A percentile compares a stretch with the other conserved stretches of the same genome.
phyloP scores from a whole-genome alignment of 2,797 vertebrate genomes.

The Propithecus deckenii region DNA sequence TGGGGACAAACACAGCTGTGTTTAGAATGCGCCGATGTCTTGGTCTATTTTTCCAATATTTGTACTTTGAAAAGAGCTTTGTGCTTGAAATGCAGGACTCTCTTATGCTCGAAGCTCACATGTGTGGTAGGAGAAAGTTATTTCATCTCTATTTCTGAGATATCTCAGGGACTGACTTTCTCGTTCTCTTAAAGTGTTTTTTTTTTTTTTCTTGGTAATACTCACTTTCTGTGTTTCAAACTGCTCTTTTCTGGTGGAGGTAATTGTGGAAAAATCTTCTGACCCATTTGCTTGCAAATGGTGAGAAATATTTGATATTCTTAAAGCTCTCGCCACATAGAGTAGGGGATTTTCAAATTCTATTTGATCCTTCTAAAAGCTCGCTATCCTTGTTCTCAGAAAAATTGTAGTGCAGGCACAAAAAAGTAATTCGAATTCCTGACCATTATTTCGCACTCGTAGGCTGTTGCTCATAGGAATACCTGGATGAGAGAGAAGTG shows the following conservation, averaged over 20 bases:
- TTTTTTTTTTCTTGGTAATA: not conserved
- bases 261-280: conserved; percentile 60
- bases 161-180: not conserved
- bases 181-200: not conserved
- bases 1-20: conserved; percentile 71
- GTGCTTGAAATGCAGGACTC: conserved; percentile 41
- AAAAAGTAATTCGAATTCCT: conserved; percentile 46
- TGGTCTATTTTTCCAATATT: conserved; percentile 53
- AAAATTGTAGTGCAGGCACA: not conserved
- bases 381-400: conserved; percentile 52
- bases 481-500: not conserved
- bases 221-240: conserved; percentile 55
- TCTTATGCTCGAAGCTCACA: not conserved
- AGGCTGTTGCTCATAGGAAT: not conserved
- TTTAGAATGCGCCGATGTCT: conserved; percentile 45
- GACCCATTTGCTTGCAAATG: conserved; percentile 74
- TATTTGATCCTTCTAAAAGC: conserved; percentile 71
- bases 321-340: conserved; percentile 52
- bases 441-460: not conserved
- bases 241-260: conserved; percentile 50
- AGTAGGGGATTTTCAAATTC: conserved; percentile 69
- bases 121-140: conserved; percentile 3
- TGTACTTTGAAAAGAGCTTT: conserved; percentile 65
- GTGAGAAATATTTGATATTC: conserved; percentile 69
- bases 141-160: not conserved